Evolutionary conservation across 2,113 vertebrate species (phyloP), one percentile per base, ranked within the genome.

Genomic region (Hippopotamus amphibius): DNA sequence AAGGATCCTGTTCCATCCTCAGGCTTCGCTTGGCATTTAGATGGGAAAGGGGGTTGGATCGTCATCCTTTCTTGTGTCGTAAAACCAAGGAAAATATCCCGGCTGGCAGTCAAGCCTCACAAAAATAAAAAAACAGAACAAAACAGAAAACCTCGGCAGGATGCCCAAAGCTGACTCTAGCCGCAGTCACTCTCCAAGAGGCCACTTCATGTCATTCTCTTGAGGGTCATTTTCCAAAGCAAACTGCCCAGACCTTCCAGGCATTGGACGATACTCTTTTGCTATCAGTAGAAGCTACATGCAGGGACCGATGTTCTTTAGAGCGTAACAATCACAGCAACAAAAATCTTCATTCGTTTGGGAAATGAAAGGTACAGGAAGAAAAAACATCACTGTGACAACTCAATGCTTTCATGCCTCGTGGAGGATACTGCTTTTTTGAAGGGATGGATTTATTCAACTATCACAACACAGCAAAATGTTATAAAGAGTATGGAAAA

Each of bases 341-440:
- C 7, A 81, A 37, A 63, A 92, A 63, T 80, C 57, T 79, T 65
- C 55, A 69, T 72, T 93, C n/a, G 15, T 37, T 81, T 93, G 77
- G 98, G 97, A 98, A 98, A 98, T 97, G 96, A 98, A 97, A 95
- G 90, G 92, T 37, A 96, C 77, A 11, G 92, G 11, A 98, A 98
- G 93, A 88, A 90, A 96, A 96, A 95, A 66, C 95, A 97, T 81
- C 96, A 95, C 94, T 90, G 88, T 96, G 93, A 97, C 97, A 90
- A 87, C 69, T 92, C 97, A 94, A 95, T 57, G 77, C 13, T 96
- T 98, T 98, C 83, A 30, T 26, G 77, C 48, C 87, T 92, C 96
- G 91, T 95, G 96, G 87, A 65, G n/a, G 59, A 37, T 28, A 46
- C 17, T 63, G 5, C 14, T 53, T 77, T 68, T 59, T 69, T 74